phyloP scores from a whole-genome alignment of 2,888 invertebrate species.

The Acleris holmiana region DNA sequence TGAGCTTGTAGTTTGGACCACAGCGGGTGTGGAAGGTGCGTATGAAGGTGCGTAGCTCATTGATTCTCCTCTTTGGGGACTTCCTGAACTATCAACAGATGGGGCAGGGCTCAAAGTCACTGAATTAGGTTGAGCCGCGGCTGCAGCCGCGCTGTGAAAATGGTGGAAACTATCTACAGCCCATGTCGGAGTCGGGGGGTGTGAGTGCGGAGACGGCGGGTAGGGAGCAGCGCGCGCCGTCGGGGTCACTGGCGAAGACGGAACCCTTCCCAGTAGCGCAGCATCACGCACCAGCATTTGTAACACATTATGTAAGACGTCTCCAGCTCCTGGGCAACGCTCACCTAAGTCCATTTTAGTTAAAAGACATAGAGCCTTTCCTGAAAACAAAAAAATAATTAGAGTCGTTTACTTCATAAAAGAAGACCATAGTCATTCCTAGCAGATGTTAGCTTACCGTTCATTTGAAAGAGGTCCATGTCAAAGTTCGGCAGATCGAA shows the following conservation, averaged over 20 bases:
- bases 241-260: slow-evolving; percentile 93
- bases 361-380: slow-evolving; percentile 95
- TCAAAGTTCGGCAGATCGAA: slow-evolving; percentile 96
- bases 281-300: slow-evolving; percentile 94
- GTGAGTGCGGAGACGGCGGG: slow-evolving; percentile 91
- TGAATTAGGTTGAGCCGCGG: slow-evolving; percentile 89
- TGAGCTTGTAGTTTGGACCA: slow-evolving; percentile 81
- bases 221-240: slow-evolving; percentile 89
- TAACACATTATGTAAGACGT: slow-evolving; percentile 96
- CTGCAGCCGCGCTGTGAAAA: slow-evolving; percentile 87
- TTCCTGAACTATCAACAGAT: slow-evolving; percentile 94
- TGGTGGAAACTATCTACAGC: slow-evolving; percentile 82
- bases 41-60: slow-evolving; percentile 70
- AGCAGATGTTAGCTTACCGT: slow-evolving; percentile 84
- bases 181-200: slow-evolving; percentile 93
- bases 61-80: slow-evolving; percentile 90
- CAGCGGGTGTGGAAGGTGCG: slow-evolving; percentile 67
- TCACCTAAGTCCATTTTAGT: slow-evolving; percentile 96
- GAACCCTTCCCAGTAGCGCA: slow-evolving; percentile 90
- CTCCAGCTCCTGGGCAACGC: slow-evolving; percentile 96
- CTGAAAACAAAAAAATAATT: slow-evolving; percentile 69
- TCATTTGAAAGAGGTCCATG: slow-evolving; percentile 97
- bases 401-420: not conserved
- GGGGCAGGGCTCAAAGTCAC: slow-evolving; percentile 96
- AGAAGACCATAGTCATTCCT: not conserved